phyloP scores from a whole-genome alignment of 2,888 invertebrate species.

The Tubulanus polymorphus region DNA sequence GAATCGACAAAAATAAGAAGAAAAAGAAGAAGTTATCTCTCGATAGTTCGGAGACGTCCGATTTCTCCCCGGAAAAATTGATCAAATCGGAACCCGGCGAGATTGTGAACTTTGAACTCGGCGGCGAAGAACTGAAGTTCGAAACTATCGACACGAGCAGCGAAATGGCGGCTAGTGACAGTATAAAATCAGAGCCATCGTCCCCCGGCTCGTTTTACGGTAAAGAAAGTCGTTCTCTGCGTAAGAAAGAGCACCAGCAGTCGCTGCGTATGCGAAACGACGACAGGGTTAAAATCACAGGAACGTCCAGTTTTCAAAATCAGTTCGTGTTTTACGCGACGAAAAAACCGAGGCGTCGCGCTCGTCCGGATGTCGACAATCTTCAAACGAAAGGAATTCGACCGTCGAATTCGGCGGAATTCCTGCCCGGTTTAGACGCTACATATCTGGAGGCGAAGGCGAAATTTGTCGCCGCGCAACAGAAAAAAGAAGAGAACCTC shows the following conservation, averaged over 20 bases:
- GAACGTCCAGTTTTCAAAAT: constrained; percentile 41
- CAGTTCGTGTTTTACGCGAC: constrained; percentile 52
- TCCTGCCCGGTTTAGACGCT: neutral
- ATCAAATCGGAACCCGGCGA: too few relatives aligned
- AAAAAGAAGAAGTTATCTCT: neutral
- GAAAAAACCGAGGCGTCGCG: constrained; percentile 22
- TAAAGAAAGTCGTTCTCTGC: neutral
- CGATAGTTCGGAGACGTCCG: neutral
- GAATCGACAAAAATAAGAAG: neutral
- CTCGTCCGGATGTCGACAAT: neutral
- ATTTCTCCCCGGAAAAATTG: too few relatives aligned
- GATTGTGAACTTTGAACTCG: neutral
- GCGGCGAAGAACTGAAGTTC: neutral
- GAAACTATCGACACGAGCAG: neutral
- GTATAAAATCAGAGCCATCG: too few relatives aligned
- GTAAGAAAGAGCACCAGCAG: neutral
- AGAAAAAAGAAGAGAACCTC: too few relatives aligned
- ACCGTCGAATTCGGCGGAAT: neutral
- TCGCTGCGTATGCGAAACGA: constrained; percentile 9
- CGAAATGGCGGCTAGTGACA: neutral
- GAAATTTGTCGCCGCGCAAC: neutral
- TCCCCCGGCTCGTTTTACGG: neutral
- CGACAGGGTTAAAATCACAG: constrained; percentile 49
- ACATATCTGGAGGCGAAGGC: neutral
- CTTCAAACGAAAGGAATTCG: neutral